Evolutionary conservation across 2,797 vertebrate species (phyloP).

Genomic region (Potorous gilbertii): DNA sequence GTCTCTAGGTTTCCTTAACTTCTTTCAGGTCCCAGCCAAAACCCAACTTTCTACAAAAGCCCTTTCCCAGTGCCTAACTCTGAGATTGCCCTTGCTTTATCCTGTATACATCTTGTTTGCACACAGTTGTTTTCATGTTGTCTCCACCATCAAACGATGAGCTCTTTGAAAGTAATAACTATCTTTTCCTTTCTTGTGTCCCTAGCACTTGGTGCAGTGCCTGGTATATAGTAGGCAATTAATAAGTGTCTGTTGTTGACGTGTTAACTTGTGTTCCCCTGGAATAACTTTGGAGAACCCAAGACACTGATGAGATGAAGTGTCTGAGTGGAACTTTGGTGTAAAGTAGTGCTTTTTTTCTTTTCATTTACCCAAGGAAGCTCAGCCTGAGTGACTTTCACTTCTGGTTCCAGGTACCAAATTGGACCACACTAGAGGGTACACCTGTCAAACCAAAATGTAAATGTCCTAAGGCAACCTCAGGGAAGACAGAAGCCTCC

Average conservation of each 20-base stretch:
- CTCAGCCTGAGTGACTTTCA: background rate
- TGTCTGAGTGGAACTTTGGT: background rate
- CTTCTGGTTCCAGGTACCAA: background rate
- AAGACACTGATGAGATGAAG: background rate
- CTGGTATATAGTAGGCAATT: background rate
- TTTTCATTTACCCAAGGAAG: background rate
- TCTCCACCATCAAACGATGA: background rate
- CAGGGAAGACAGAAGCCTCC: background rate
- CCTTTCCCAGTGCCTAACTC: too few species aligned
- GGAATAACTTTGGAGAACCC: background rate
- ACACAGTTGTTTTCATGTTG: background rate
- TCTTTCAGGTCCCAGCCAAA: background rate
- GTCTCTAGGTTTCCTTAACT: background rate
- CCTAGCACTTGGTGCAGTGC: background rate
- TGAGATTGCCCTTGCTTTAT: too few species aligned
- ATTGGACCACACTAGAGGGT: background rate
- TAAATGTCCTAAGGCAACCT: background rate
- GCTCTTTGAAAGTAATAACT: background rate
- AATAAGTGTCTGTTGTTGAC: background rate
- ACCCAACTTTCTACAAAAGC: too few species aligned
- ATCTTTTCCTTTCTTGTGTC: background rate
- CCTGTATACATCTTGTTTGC: background rate
- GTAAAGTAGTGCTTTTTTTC: background rate
- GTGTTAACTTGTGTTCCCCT: background rate
- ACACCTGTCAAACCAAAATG: background rate